A percentile compares a stretch with the other conserved stretches of the same genome.
phyloP scores from a whole-genome alignment of 2,888 invertebrate species.

The Meta bourneti region DNA sequence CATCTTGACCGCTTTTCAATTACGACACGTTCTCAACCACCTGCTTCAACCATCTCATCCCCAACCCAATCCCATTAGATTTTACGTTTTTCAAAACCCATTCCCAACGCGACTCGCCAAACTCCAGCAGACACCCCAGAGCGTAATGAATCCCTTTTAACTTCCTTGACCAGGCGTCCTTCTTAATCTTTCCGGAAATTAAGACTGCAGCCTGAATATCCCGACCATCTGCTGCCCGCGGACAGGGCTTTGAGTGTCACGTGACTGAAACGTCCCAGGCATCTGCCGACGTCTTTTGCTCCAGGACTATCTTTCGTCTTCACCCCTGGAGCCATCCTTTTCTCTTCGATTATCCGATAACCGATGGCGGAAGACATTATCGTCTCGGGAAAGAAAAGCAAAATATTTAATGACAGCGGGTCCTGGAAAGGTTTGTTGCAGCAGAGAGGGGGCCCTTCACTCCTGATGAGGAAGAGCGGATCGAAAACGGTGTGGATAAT shows the following conservation, averaged over 20 bases:
- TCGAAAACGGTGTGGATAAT: conserved; percentile 57
- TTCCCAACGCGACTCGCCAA: not conserved
- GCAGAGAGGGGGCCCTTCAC: not conserved
- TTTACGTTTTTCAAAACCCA: not conserved
- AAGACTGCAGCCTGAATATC: conserved; percentile 41
- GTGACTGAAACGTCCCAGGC: conserved; percentile 38
- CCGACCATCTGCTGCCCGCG: conserved; percentile 35
- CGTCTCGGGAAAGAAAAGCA: conserved; percentile 28
- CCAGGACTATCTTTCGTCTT: not conserved
- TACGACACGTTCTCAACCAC: too few species aligned
- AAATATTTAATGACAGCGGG: conserved; percentile 62
- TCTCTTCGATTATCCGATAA: conserved; percentile 64
- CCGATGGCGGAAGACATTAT: conserved; percentile 61
- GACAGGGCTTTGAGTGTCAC: conserved; percentile 21
- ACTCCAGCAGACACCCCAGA: not conserved
- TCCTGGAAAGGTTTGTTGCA: conserved; percentile 12
- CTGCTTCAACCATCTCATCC: too few species aligned
- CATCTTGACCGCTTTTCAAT: too few species aligned
- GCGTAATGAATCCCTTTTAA: conserved; percentile 25
- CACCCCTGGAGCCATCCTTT: not conserved
- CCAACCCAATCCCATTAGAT: too few species aligned
- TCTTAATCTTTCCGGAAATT: conserved; percentile 21
- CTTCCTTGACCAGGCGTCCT: not conserved
- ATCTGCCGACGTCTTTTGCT: conserved; percentile 30
- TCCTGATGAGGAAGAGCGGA: conserved; percentile 27